Percentiles rank a stretch among this genome's conserved stretches.
These are phyloP conservation scores for Nymphalis io DNA, from an alignment of 1,140 invertebrate genomes.

Conservation along the genomic window DNA sequence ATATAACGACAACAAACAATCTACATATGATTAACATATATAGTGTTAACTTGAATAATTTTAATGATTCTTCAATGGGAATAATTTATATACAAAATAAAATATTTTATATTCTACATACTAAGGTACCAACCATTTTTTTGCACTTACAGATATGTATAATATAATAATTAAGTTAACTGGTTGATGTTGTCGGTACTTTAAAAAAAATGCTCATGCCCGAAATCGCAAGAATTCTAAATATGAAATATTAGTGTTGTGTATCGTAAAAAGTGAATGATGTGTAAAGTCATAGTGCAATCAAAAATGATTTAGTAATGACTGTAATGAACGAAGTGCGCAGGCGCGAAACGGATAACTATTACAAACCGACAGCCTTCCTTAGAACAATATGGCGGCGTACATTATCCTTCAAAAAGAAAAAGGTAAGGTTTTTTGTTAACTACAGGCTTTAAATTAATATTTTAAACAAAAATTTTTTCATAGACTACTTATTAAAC, in stretches of 20 bases:
- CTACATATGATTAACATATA: no score
- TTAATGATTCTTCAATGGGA: no score
- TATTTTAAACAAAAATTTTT: no score
- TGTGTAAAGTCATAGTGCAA: background rate
- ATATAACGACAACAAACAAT: no score
- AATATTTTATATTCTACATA: no score
- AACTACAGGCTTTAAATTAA: no score
- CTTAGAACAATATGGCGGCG: conserved; percentile 67
- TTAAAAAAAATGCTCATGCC: background rate
- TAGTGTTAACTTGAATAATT: no score
- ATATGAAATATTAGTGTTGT: background rate
- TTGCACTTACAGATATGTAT: no score
- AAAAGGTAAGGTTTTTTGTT: conserved; percentile 50
- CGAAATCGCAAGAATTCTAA: background rate
- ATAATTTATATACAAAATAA: no score
- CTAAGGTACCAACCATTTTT: no score
- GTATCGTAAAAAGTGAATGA: background rate
- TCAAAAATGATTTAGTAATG: conserved; percentile 52
- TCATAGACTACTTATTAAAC: no score
- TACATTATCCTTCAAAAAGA: conserved; percentile 65
- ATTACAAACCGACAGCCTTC: conserved; percentile 57
- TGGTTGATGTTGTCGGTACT: background rate
- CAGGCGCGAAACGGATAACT: conserved; percentile 45
- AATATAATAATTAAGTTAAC: no score
- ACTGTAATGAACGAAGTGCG: conserved; percentile 68